Percentiles rank a stretch among this genome's conserved stretches.
Evolutionary conservation across 2,888 invertebrate species (phyloP).

Genomic region (Cancer borealis): DNA sequence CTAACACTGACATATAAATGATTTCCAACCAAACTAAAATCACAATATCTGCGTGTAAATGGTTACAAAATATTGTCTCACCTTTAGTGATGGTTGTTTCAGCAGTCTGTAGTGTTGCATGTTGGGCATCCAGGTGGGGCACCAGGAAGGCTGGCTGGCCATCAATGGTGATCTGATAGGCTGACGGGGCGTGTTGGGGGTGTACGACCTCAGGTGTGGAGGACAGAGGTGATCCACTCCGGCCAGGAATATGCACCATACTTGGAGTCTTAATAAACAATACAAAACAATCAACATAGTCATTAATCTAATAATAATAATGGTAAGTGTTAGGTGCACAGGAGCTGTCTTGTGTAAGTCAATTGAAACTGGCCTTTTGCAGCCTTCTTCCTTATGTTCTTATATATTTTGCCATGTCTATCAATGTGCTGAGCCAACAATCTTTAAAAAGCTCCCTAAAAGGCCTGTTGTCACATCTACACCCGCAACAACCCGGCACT

Average conservation of each 20-base stretch:
- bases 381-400: no score
- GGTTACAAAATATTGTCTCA: not conserved
- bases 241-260: not conserved
- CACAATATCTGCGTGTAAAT: not conserved
- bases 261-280: constrained; percentile 41
- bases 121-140: constrained; percentile 59
- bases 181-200: constrained; percentile 54
- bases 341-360: no score
- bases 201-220: not conserved
- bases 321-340: no score
- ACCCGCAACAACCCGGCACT: not conserved
- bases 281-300: not conserved
- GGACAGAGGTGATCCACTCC: not conserved
- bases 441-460: not conserved
- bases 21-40: not conserved
- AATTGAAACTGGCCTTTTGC: no score
- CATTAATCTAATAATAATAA: not conserved
- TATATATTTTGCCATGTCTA: no score
- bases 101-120: constrained; percentile 18
- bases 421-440: no score
- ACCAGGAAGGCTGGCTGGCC: constrained; percentile 70
- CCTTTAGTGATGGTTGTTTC: constrained; percentile 48
- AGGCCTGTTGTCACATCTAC: not conserved
- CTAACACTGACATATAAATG: no score
- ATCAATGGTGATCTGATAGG: constrained; percentile 69